These are phyloP conservation scores for Sesamia inferens DNA, from an alignment of 2,888 invertebrate genomes.

Conservation along the genomic window DNA sequence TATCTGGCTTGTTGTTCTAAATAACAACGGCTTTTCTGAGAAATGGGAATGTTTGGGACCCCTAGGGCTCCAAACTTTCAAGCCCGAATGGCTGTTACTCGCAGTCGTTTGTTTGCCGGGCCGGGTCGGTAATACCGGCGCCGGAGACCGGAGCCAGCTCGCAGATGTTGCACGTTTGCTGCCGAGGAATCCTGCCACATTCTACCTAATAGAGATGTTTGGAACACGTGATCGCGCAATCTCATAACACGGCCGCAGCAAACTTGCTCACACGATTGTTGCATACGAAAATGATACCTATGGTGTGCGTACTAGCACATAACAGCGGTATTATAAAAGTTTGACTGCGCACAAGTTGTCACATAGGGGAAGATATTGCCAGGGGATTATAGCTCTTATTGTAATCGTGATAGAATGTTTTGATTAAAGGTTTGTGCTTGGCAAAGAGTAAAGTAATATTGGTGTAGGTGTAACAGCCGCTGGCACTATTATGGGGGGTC, in stretches of 20 bases:
- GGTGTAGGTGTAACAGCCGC: constrained; percentile 69
- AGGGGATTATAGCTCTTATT: constrained; percentile 63
- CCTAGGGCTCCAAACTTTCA: constrained; percentile 63
- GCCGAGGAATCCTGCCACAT: constrained; percentile 32
- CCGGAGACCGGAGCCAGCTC: constrained; percentile 48
- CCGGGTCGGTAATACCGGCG: constrained; percentile 49
- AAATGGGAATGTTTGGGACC: constrained; percentile 59
- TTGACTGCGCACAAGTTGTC: constrained; percentile 55
- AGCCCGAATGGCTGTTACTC: constrained; percentile 60
- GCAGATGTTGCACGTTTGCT: constrained; percentile 65
- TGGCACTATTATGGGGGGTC: constrained; percentile 79
- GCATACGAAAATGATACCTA: constrained; percentile 61
- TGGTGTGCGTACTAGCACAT: constrained; percentile 54
- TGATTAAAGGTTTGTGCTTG: constrained; percentile 55
- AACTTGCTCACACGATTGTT: constrained; percentile 55
- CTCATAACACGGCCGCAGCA: constrained; percentile 55
- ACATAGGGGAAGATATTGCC: constrained; percentile 40
- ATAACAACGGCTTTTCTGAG: constrained; percentile 56
- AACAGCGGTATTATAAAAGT: constrained; percentile 66
- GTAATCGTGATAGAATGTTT: constrained; percentile 52
- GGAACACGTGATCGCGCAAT: constrained; percentile 54
- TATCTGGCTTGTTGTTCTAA: constrained; percentile 56
- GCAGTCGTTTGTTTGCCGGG: constrained; percentile 60
- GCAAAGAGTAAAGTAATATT: constrained; percentile 70
- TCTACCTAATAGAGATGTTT: constrained; percentile 52